Evolutionary conservation across 2,113 vertebrate species (phyloP).

Genomic region (Symphodus melops): DNA sequence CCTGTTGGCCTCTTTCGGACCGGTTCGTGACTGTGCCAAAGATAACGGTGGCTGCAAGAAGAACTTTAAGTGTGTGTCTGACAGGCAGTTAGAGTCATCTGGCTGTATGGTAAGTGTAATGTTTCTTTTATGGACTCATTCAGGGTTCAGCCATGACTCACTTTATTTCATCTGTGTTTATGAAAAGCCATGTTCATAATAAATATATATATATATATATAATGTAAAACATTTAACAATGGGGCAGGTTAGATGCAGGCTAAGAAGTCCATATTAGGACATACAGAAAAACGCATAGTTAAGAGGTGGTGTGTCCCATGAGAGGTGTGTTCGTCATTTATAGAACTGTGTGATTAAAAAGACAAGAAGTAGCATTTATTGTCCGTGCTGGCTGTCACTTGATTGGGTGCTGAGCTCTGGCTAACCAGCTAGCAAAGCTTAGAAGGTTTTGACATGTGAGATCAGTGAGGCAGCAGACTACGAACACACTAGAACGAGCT

Average conservation of each 20-base stretch:
- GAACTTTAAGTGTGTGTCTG: constrained; percentile 97
- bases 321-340: background rate
- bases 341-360: constrained; percentile 14
- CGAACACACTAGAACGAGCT: constrained; percentile 1
- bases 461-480: constrained; percentile 10
- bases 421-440: constrained; percentile 27
- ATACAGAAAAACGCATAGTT: background rate
- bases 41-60: constrained; percentile 97
- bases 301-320: background rate
- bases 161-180: background rate
- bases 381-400: constrained; percentile 26
- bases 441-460: constrained; percentile 26
- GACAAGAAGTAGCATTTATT: background rate
- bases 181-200: background rate
- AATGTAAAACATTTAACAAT: background rate
- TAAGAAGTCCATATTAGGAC: background rate
- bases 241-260: too few relatives aligned
- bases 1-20: constrained; percentile 95
- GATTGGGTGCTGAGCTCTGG: constrained; percentile 17
- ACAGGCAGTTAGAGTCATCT: constrained; percentile 92
- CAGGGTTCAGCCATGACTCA: background rate
- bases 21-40: constrained; percentile 94
- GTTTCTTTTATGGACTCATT: background rate
- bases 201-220: too few relatives aligned
- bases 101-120: constrained; percentile 92